These are phyloP conservation scores for Melipona beecheii DNA, from an alignment of 2,888 invertebrate genomes.

Conservation along the genomic window DNA sequence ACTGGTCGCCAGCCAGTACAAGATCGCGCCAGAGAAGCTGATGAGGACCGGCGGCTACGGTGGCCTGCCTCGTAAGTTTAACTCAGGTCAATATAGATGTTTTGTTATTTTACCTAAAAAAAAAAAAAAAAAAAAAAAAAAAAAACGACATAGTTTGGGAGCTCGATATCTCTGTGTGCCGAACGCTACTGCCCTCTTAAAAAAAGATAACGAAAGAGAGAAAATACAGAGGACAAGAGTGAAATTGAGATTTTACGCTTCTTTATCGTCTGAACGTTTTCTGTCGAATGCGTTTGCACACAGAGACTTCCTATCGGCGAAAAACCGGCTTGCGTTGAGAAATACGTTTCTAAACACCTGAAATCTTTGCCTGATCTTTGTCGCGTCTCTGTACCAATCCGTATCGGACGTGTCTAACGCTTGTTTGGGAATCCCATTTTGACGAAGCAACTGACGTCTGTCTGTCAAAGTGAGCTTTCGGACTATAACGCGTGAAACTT, in stretches of 20 bases:
- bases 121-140: slow-evolving; percentile 14
- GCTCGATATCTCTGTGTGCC: slow-evolving; percentile 55
- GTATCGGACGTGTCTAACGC: too few species aligned
- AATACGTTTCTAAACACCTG: too few species aligned
- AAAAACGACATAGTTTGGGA: slow-evolving; percentile 63
- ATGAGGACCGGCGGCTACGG: slow-evolving; percentile 98
- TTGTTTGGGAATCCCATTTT: neutral
- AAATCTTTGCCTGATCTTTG: too few species aligned
- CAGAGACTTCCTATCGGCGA: too few species aligned
- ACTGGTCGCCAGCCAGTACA: slow-evolving; percentile 97
- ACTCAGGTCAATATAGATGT: slow-evolving; percentile 84
- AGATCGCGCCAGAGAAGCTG: slow-evolving; percentile 98
- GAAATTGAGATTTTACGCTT: too few species aligned
- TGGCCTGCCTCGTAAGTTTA: slow-evolving; percentile 91
- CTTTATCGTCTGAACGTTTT: too few species aligned
- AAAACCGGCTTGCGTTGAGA: too few species aligned
- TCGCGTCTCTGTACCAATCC: too few species aligned
- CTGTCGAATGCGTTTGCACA: too few species aligned
- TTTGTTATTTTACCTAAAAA: slow-evolving; percentile 78
- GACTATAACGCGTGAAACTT: slow-evolving; percentile 58
- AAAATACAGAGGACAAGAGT: neutral
- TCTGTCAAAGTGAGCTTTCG: slow-evolving; percentile 67
- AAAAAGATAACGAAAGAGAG: neutral
- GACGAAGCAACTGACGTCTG: slow-evolving; percentile 44
- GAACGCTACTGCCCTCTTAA: slow-evolving; percentile 31